Percentiles rank a stretch among this genome's conserved stretches.
Conservation (phyloP, 1,140 invertebrate species). For the Lutraria rhynchaena region DNA sequence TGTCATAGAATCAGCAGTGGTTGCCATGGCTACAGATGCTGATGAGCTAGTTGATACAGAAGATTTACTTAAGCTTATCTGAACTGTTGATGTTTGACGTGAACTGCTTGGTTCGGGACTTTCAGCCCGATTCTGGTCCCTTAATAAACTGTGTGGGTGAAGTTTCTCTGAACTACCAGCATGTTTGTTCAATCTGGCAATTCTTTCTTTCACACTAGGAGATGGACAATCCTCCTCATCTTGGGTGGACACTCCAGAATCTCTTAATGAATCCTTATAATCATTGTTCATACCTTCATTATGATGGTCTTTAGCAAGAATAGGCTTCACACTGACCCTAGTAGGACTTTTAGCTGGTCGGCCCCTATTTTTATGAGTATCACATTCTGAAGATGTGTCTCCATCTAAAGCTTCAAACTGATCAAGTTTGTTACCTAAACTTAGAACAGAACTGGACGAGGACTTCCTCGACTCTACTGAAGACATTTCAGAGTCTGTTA, state of each 20-base stretch:
- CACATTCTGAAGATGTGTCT: conserved; percentile 22
- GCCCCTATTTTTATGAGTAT: not conserved
- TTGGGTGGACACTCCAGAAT: conserved; percentile 7
- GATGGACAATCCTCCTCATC: conserved; percentile 43
- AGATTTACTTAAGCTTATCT: conserved; percentile 26
- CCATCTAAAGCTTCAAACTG: conserved; percentile 40
- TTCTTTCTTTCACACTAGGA: conserved; percentile 56
- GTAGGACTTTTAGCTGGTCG: conserved; percentile 15
- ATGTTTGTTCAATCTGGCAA: conserved; percentile 48
- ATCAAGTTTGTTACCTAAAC: conserved; percentile 14
- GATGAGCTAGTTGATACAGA: not conserved
- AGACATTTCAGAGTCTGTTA: conserved; percentile 43
- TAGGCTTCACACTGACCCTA: conserved; percentile 7
- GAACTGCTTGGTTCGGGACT: conserved; percentile 6
- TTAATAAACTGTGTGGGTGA: not conserved
- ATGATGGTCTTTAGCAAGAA: not conserved
- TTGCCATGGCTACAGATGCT: not conserved
- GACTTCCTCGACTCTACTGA: conserved; percentile 32
- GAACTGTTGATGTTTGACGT: conserved; percentile 18
- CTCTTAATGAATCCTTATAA: not conserved
- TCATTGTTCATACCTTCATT: conserved; percentile 7
- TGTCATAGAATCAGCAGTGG: conserved; percentile 10
- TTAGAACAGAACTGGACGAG: not conserved
- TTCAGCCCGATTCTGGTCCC: not conserved
- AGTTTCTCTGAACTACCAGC: not conserved